Base-by-base conservation (phyloP, 2,797 vertebrate genomes). In the Aratinga solstitialis region DNA sequence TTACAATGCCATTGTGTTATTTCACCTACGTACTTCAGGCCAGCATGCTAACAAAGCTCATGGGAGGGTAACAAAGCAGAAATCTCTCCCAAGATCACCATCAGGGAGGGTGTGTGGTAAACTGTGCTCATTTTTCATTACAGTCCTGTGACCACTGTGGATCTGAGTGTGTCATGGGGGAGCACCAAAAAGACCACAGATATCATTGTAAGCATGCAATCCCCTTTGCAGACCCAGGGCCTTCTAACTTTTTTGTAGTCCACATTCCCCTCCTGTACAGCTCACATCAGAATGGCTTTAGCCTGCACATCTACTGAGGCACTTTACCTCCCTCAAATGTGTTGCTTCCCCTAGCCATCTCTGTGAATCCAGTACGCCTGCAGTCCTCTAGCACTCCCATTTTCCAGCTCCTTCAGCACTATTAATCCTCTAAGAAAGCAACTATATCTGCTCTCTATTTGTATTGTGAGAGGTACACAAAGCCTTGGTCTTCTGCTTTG, bases 51-150 rank as follows among this genome's bases (percentile, higher is more conserved):
- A 54, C 40, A 84, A 76, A 82, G 82, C 15, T 66, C 51, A 63
- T 7, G 19, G 50, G 26, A 84, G 9, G 68, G 12, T 43, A 71
- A 69, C 15, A 73, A 91, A 92, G 20, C 4, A 22, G 38, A 73
- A 73, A 72, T 13, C 11, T 66, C 73, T 45, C 12, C 34, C 32
- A 14, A n/a, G 48, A 18, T 2, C 36, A 51, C 20, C 14, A 11
- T 36, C 43, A 27, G 65, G 45, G 73, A 11, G 8, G 9, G 10
- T 19, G 30, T 24, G 24, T 50, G 24, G 38, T 30, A 65, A 30
- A 13, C 0, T 0, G 8, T 32, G 17, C 24, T 73, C 7, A 20
- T 67, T 65, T 68, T 43, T 24, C 2, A 0, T 78, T 78, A 23
- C 21, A 45, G 48, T 67, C 30, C 43, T 72, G 15, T 62, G 50